Percentiles rank a stretch among this genome's conserved stretches.
Evolutionary conservation across 2,113 vertebrate species (phyloP).

Genomic region (Pogona vitticeps): DNA sequence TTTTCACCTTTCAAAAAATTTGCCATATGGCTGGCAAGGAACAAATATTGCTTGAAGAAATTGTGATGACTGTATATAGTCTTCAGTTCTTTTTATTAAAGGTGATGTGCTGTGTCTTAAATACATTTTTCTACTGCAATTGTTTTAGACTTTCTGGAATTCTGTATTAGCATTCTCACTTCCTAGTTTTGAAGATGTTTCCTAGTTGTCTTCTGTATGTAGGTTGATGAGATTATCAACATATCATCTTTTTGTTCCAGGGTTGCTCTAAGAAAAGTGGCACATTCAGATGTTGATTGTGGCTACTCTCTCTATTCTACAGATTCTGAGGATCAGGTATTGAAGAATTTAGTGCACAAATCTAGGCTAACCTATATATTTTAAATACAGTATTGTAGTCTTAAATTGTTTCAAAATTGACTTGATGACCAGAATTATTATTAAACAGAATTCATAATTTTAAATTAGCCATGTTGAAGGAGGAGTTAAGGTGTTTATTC

Average conservation of each 20-base stretch:
- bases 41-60: background rate
- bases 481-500: no score
- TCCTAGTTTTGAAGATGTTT: background rate
- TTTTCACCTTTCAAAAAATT: background rate
- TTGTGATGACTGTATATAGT: background rate
- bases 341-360: background rate
- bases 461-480: no score
- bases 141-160: background rate
- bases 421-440: no score
- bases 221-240: background rate
- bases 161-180: background rate
- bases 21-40: background rate
- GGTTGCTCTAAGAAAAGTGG: slow-evolving; percentile 64
- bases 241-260: slow-evolving; percentile 58
- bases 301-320: slow-evolving; percentile 80
- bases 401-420: background rate
- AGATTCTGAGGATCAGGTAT: slow-evolving; percentile 89
- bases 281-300: slow-evolving; percentile 64
- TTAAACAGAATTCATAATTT: no score
- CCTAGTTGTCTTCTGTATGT: background rate
- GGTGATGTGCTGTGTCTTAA: background rate
- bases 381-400: background rate
- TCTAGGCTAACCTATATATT: background rate
- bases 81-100: background rate
- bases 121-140: background rate